phyloP scores from a whole-genome alignment of 2,113 vertebrate genomes.

The Pachyramphus minor region DNA sequence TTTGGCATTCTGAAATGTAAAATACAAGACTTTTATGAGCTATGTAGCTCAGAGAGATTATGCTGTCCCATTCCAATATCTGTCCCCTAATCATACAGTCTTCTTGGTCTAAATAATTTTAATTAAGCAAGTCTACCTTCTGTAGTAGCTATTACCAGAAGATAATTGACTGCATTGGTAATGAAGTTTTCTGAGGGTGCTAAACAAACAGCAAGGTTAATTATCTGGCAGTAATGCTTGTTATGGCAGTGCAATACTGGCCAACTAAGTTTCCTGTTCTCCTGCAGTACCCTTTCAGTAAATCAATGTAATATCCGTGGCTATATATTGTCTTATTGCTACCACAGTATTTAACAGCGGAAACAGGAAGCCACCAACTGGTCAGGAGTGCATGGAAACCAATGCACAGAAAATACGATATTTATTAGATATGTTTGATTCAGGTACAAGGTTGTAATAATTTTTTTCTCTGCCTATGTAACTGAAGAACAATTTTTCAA shows the following conservation, averaged over 20 bases:
- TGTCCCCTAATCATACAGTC: conserved; percentile 56
- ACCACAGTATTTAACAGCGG: background rate
- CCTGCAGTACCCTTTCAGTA: conserved; percentile 49
- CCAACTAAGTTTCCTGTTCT: conserved; percentile 66
- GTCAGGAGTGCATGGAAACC: background rate
- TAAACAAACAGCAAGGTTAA: conserved; percentile 81
- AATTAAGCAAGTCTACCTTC: conserved; percentile 76
- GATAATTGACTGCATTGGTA: conserved; percentile 77
- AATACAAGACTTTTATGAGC: background rate
- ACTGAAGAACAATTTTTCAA: conserved; percentile 22
- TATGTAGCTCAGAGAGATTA: conserved; percentile 48
- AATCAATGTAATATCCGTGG: conserved; percentile 66
- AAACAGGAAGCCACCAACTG: conserved; percentile 37
- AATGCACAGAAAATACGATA: background rate
- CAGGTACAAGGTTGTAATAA: background rate
- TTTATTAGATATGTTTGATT: background rate
- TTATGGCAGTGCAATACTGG: conserved; percentile 44
- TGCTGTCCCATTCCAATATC: conserved; percentile 54
- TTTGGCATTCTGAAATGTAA: conserved; percentile 42
- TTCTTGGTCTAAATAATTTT: conserved; percentile 74
- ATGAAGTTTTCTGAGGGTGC: conserved; percentile 73
- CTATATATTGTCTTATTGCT: background rate
- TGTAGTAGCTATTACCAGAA: conserved; percentile 66
- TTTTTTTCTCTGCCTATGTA: background rate
- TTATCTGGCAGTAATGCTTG: conserved; percentile 72